Evolutionary conservation across 2,888 invertebrate species (phyloP).

Genomic region (Acronicta aceris): DNA sequence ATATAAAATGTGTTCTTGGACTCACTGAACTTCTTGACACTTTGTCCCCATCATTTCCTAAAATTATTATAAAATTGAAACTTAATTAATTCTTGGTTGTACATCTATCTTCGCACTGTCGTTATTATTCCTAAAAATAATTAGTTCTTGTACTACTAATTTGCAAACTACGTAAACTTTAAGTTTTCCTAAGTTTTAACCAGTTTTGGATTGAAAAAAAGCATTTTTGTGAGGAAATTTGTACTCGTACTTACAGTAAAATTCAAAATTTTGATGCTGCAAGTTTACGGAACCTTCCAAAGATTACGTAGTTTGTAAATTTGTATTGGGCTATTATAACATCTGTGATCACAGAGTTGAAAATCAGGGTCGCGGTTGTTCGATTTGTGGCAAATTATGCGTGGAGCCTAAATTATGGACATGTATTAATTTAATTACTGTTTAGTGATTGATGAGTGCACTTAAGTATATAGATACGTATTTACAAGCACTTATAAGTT

Average conservation of each 20-base stretch:
- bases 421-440: slow-evolving; percentile 13
- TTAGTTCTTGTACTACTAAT: slow-evolving; percentile 9
- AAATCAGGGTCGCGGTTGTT: slow-evolving; percentile 40
- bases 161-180: neutral
- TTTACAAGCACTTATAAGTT: neutral
- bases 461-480: too few species aligned
- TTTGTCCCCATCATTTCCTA: slow-evolving; percentile 1
- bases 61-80: slow-evolving; percentile 1
- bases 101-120: slow-evolving; percentile 53
- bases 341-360: slow-evolving; percentile 31
- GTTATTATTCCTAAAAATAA: slow-evolving; percentile 49
- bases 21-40: neutral
- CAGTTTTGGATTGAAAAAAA: neutral
- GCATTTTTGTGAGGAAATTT: too few species aligned
- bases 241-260: too few species aligned
- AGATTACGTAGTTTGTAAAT: neutral
- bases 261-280: neutral
- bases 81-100: slow-evolving; percentile 3
- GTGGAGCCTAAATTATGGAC: slow-evolving; percentile 33
- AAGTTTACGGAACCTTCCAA: neutral
- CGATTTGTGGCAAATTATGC: slow-evolving; percentile 12
- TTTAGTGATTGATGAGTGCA: too few species aligned
- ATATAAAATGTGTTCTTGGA: neutral
- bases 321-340: neutral
- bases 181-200: neutral